Conservation (phyloP, 2,888 invertebrate species). For the Cephus spinipes region DNA sequence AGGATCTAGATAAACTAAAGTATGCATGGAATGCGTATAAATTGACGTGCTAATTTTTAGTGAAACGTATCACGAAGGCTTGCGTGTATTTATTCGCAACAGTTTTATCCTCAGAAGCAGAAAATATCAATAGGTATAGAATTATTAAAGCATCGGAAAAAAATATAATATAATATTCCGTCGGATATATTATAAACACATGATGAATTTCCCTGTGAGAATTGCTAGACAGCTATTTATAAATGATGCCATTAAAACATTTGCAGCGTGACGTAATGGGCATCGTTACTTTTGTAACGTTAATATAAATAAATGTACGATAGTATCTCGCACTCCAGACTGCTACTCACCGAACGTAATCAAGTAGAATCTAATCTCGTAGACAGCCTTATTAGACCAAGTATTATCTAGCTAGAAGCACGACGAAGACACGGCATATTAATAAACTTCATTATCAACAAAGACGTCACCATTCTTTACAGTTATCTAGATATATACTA, state of each 20-base stretch:
- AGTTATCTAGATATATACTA: not conserved
- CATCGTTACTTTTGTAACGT: not conserved
- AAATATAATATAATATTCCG: not conserved
- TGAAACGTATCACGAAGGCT: not conserved
- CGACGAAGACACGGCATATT: not conserved
- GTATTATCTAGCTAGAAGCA: not conserved
- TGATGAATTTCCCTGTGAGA: not conserved
- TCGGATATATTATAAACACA: not conserved
- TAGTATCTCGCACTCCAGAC: not conserved
- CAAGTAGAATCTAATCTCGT: not conserved
- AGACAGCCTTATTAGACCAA: not conserved
- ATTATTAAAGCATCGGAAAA: not conserved
- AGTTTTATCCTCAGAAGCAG: not conserved
- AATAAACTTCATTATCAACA: not conserved
- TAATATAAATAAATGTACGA: not conserved
- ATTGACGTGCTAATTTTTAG: not conserved
- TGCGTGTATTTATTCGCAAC: not conserved
- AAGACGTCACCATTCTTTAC: not conserved
- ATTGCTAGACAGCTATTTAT: not conserved
- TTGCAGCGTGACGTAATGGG: not conserved
- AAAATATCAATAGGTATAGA: not conserved
- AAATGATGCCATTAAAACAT: not conserved
- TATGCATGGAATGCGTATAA: not conserved
- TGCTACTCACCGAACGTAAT: not conserved
- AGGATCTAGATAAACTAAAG: not conserved